phyloP scores from a whole-genome alignment of 2,797 vertebrate genomes.

The Aeoliscus strigatus region DNA sequence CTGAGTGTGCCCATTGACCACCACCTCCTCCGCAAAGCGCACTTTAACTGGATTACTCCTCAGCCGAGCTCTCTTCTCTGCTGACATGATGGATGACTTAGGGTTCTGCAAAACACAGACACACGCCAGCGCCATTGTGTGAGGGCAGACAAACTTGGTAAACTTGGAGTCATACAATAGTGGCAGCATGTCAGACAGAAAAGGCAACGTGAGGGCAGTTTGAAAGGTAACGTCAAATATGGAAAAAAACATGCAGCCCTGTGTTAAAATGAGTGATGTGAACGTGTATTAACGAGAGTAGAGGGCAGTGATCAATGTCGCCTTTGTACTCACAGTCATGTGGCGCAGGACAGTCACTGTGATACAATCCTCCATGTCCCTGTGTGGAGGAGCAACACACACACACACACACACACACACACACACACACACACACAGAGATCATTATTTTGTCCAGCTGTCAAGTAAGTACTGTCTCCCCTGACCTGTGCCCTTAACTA shows the following conservation, averaged over 20 bases:
- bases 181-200: not conserved
- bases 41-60: slow-evolving; percentile 96
- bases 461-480: slow-evolving; percentile 39
- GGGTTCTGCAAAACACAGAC: slow-evolving; percentile 80
- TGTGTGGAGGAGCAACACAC: slow-evolving; percentile 52
- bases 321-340: slow-evolving; percentile 74
- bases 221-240: slow-evolving; percentile 33
- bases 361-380: slow-evolving; percentile 85
- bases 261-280: slow-evolving; percentile 18
- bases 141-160: not conserved
- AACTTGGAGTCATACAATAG: not conserved
- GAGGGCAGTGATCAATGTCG: slow-evolving; percentile 28
- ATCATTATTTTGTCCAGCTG: slow-evolving; percentile 38
- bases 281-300: slow-evolving; percentile 6
- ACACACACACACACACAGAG: slow-evolving; percentile 2
- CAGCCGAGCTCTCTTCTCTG: slow-evolving; percentile 92
- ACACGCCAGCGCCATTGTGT: not conserved
- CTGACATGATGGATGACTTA: slow-evolving; percentile 95
- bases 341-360: slow-evolving; percentile 87
- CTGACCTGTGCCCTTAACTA: slow-evolving; percentile 40
- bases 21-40: slow-evolving; percentile 93
- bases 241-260: slow-evolving; percentile 17
- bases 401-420: slow-evolving; percentile 9
- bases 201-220: slow-evolving; percentile 4
- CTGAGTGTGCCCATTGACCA: slow-evolving; percentile 93